Evolutionary conservation across 2,113 vertebrate genomes (phyloP), one percentile per base, ranked within the genome.

Genomic region (Micronycteris hirsuta): DNA sequence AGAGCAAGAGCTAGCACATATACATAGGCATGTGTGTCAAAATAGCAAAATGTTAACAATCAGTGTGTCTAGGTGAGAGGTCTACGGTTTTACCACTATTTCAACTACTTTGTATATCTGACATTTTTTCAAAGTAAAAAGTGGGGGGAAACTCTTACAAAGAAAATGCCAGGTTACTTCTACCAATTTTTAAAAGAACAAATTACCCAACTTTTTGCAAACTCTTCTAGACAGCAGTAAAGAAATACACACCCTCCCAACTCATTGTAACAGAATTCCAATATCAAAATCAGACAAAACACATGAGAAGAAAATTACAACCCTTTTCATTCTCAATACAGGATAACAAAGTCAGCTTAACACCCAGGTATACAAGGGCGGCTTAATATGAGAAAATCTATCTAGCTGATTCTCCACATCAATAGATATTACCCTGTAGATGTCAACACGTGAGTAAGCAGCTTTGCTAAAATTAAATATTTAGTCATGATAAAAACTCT

Each of bases 101-200:
- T 43, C 43, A 63, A 63, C 14, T 22, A n/a, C 26, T 88, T 28
- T 26, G 24, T 19, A 74, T 45, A 28, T 67, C 10, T 70, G 36
- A 26, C 33, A 14, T 38, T 91, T 94, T 94, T 76, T 74, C 47
- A 88, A 92, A 93, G 78, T 65, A 78, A 89, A 90, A 89, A 85
- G 52, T 9, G 12, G 24, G 10, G 38, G 24, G 2, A 15, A 36
- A 71, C 16, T 88, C 31, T 58, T 65, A 81, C 13, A 71, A 63
- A 70, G 63, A 61, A 83, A 83, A 78, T 22, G 76, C 7, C 77
- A 94, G 14, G n/a, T 45, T 58, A 49, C 45, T 77, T 63, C 65
- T 67, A 77, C 28, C 33, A 31, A 83, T 28, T 17, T 54, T n/a
- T 56, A 22, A 52, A 94, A 92, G n/a, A 67, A 36, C 36, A 76